phyloP scores from a whole-genome alignment of 2,113 vertebrate species.

The Apteryx owenii region DNA sequence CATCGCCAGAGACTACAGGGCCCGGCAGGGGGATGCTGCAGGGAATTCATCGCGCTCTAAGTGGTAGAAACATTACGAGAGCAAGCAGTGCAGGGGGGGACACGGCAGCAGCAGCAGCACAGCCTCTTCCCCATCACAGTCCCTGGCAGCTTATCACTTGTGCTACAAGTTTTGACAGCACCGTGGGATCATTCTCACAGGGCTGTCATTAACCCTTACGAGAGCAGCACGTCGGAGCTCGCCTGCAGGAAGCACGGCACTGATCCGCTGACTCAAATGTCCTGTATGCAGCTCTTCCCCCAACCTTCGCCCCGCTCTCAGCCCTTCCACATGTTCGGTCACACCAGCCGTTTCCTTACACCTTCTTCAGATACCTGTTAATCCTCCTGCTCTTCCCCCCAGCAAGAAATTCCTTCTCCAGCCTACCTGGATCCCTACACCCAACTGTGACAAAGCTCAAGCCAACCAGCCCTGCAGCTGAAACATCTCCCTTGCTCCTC shows the following conservation, averaged over 20 bases:
- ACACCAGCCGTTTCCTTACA: background rate
- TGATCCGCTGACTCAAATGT: background rate
- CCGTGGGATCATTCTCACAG: background rate
- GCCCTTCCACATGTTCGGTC: background rate
- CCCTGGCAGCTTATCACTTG: background rate
- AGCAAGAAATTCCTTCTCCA: background rate
- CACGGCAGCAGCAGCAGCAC: background rate
- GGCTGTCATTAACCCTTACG: background rate
- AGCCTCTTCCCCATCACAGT: background rate
- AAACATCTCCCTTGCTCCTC: background rate
- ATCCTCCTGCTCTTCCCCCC: background rate
- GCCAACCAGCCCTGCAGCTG: background rate
- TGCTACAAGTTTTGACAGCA: background rate
- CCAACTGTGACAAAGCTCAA: background rate
- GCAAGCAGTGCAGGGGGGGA: background rate
- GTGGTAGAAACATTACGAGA: background rate
- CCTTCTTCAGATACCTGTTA: fast-evolving
- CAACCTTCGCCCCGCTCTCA: background rate
- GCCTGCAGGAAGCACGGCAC: fast-evolving
- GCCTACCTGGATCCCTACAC: fast-evolving
- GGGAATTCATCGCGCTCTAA: conserved; percentile 28
- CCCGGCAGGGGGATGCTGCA: background rate
- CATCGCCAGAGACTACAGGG: conserved; percentile 27
- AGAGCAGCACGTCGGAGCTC: fast-evolving
- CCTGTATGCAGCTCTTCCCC: background rate